Conservation (phyloP, 2,113 vertebrate genomes). For the Balaenoptera acutorostrata region DNA sequence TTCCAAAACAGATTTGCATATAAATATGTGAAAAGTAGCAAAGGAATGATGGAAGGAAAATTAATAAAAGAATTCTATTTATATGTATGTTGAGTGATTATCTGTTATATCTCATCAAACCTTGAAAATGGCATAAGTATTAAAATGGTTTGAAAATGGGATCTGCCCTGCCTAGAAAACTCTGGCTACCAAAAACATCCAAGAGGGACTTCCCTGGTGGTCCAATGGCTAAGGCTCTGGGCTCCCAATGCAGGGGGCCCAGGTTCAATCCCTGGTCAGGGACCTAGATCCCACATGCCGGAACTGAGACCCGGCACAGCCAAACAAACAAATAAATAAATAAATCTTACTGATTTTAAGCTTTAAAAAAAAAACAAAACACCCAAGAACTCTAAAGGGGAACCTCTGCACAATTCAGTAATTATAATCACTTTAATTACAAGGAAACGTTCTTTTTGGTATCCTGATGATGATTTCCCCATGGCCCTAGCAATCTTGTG, state of each 20-base stretch:
- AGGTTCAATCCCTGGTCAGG: too few species aligned
- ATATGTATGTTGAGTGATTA: background rate
- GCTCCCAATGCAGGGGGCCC: too few species aligned
- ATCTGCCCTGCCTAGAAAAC: constrained; percentile 9
- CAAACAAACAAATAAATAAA: too few species aligned
- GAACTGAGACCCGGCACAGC: too few species aligned
- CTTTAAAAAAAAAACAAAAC: background rate
- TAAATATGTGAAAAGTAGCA: constrained; percentile 16
- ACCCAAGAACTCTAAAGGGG: background rate
- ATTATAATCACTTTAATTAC: constrained; percentile 41
- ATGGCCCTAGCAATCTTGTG: background rate
- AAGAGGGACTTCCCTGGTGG: background rate
- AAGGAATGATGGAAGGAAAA: background rate
- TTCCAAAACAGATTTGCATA: background rate
- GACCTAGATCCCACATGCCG: too few species aligned
- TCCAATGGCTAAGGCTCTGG: too few species aligned
- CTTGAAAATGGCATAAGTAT: constrained; percentile 7
- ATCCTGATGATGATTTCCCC: constrained; percentile 44
- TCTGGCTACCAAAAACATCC: background rate
- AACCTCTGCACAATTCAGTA: background rate
- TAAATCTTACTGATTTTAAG: too few species aligned
- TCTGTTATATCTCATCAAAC: constrained; percentile 23
- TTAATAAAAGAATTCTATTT: constrained; percentile 23
- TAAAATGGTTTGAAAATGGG: background rate
- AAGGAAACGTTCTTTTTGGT: constrained; percentile 31